Base-by-base conservation (phyloP, 2,888 invertebrate genomes). In the Saturnia japonica region DNA sequence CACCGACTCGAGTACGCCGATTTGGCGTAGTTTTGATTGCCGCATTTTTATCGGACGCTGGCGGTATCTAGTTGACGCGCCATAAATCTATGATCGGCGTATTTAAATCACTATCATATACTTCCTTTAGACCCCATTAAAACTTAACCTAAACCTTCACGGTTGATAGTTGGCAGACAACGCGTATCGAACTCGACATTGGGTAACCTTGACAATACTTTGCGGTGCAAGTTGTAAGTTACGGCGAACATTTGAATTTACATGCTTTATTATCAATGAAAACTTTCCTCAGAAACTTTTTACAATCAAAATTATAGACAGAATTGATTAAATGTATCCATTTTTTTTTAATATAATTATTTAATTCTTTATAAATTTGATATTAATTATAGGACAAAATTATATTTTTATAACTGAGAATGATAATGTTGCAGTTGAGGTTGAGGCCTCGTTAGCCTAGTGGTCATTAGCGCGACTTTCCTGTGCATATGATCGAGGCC, bases 61-160 rank as follows among this genome's bases (percentile, higher is more conserved):
- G n/a, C n/a, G n/a, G n/a, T n/a, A n/a, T n/a, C n/a, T n/a, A n/a
- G n/a, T n/a, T n/a, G 4, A 47, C 16, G 14, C 45, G 16, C 19
- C 16, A 47, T 47, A 16, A 4, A 47, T 47, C 16, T 57, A 22
- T 11, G 57, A 11, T 22, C 6, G 9, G 11, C 22, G 14, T 22
- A 25, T n/a, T 60, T 60, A 60, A 60, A 8, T 6, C 4, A 28
- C 28, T 0, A 14, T 60, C 28, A 28, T 28, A 14, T 22, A 54
- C 57, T 60, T 60, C 57, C 57, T 60, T 60, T 12, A 60, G 54
- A 1, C 28, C 16, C 57, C 42, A 51, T 34, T 67, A 40, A 70
- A 70, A 40, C 34, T 57, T 68, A 87, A 86, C 86, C 85, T 87
- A 88, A 88, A 84, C 89, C 91, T 91, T 90, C 90, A 88, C 84